Percentiles rank a stretch among this genome's conserved stretches.
Conservation (phyloP, 1,140 invertebrate species). For the Camponotus vicinus region DNA sequence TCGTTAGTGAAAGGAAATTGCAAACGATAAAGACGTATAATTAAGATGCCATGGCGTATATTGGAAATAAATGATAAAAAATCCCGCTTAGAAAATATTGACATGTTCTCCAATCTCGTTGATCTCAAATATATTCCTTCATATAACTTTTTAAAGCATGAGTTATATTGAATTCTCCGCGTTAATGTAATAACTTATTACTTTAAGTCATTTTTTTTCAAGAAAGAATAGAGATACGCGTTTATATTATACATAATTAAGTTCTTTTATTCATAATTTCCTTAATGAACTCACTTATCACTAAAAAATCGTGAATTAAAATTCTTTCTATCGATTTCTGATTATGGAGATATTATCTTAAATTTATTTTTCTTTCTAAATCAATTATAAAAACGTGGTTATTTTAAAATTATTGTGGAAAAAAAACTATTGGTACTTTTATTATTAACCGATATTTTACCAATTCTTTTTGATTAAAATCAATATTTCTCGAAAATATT, state of each 20-base stretch:
- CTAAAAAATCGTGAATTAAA: background rate
- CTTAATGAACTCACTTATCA: background rate
- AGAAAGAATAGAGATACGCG: background rate
- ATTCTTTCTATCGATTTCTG: background rate
- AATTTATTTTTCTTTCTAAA: background rate
- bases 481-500: conserved; percentile 5
- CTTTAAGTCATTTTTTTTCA: background rate
- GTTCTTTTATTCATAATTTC: background rate
- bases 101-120: conserved; percentile 15
- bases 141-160: conserved; percentile 21
- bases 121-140: background rate
- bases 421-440: background rate
- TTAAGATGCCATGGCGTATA: conserved; percentile 32
- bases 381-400: background rate
- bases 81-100: background rate
- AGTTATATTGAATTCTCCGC: conserved; percentile 11
- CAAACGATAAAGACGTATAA: conserved; percentile 56
- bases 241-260: background rate
- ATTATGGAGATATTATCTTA: background rate
- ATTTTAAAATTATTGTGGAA: background rate
- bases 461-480: background rate
- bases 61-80: conserved; percentile 18
- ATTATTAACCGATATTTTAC: background rate
- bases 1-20: conserved; percentile 67
- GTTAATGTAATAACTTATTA: background rate